Conservation (phyloP, 2,797 vertebrate genomes). For the Betta splendens region DNA sequence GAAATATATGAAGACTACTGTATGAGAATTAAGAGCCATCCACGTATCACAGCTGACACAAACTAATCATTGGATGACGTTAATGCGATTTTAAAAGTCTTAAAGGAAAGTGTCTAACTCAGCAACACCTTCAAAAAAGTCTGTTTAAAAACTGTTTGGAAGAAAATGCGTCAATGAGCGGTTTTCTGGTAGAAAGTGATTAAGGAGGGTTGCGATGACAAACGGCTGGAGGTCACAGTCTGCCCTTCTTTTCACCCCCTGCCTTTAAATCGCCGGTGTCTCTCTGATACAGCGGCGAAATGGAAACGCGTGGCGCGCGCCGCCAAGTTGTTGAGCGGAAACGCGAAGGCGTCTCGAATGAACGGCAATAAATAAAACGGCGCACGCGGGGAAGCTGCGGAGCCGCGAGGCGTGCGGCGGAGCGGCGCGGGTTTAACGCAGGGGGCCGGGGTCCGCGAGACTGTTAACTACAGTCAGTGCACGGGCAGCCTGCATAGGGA, state of each 20-base stretch:
- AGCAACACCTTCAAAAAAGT: slow-evolving; percentile 15
- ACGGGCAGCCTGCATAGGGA: slow-evolving; percentile 61
- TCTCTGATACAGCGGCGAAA: slow-evolving; percentile 29
- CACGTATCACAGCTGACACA: no score
- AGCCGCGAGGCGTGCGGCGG: slow-evolving; percentile 21
- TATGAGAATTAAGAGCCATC: no score
- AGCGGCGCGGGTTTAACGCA: slow-evolving; percentile 30
- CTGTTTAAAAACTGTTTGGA: no score
- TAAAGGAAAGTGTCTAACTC: no score
- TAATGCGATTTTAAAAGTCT: slow-evolving; percentile 7
- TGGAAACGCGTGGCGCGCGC: slow-evolving; percentile 25
- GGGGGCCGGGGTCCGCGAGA: slow-evolving; percentile 41
- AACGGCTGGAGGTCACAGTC: slow-evolving; percentile 62
- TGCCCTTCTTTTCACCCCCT: slow-evolving; percentile 40
- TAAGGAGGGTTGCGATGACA: slow-evolving; percentile 24
- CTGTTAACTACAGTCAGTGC: slow-evolving; percentile 64
- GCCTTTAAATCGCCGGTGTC: slow-evolving; percentile 49
- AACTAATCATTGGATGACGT: background rate
- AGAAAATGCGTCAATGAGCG: background rate
- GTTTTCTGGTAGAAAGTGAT: slow-evolving; percentile 38
- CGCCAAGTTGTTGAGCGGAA: slow-evolving; percentile 22
- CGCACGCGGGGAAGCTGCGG: background rate
- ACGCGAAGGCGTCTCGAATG: slow-evolving; percentile 5
- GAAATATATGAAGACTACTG: no score
- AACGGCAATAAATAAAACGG: background rate